phyloP scores from a whole-genome alignment of 1,140 invertebrate species.

The Arctopsyche grandis region DNA sequence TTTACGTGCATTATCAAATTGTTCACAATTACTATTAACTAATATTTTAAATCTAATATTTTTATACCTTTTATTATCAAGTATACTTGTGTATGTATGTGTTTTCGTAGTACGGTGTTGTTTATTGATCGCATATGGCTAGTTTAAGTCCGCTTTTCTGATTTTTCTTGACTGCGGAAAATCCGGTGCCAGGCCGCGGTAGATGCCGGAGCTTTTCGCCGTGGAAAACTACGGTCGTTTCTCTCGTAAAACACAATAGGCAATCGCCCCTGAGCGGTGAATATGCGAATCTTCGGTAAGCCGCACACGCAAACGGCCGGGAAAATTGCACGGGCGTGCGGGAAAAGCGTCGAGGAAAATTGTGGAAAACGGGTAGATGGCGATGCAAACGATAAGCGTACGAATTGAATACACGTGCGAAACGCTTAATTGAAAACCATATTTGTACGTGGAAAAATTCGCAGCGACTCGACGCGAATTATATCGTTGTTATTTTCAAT shows the following conservation, averaged over 20 bases:
- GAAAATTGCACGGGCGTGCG: not conserved
- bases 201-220: not conserved
- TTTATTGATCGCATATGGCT: no score
- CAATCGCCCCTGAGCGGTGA: slow-evolving; percentile 18
- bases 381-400: not conserved
- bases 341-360: not conserved
- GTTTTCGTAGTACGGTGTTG: no score
- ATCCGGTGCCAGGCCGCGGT: not conserved
- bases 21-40: no score
- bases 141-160: not conserved
- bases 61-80: no score
- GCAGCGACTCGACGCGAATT: not conserved
- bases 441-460: not conserved
- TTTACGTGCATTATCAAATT: no score
- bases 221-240: not conserved
- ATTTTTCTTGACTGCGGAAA: not conserved
- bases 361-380: not conserved
- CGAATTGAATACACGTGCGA: not conserved
- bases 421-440: not conserved
- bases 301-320: slow-evolving; percentile 23
- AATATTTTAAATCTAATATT: no score
- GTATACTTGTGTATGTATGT: no score
- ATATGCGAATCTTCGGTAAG: slow-evolving; percentile 13
- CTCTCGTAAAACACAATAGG: slow-evolving; percentile 19
- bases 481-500: no score